These are phyloP conservation scores for Buceros bicornis DNA, from an alignment of 2,797 vertebrate genomes.

Conservation along the genomic window DNA sequence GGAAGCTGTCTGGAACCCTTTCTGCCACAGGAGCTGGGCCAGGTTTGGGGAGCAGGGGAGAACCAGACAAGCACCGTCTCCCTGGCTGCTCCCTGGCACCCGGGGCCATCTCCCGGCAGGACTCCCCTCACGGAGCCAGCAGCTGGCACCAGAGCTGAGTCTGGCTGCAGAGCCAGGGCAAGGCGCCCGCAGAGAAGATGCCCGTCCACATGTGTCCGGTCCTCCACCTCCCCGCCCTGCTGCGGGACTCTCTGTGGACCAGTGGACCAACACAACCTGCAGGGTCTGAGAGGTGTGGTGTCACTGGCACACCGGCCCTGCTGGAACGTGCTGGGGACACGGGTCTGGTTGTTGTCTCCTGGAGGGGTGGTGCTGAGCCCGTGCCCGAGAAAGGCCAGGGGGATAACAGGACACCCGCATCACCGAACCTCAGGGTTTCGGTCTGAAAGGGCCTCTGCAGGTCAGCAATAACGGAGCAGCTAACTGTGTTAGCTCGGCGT, in stretches of 20 bases:
- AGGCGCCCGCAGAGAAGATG: not conserved
- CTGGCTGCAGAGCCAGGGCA: not conserved
- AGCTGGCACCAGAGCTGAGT: not conserved
- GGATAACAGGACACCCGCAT: not conserved
- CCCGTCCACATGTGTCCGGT: fast-evolving
- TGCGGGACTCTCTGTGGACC: not conserved
- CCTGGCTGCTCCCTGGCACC: not conserved
- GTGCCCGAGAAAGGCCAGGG: not conserved
- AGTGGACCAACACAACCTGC: too few species aligned
- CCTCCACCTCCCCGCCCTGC: too few species aligned
- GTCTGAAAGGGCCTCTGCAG: not conserved
- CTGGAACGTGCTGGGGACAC: not conserved
- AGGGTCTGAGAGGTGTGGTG: not conserved
- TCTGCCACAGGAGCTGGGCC: not conserved
- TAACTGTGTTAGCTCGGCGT: fast-evolving
- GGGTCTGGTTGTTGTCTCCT: not conserved
- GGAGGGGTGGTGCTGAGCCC: not conserved
- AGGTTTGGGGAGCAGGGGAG: not conserved
- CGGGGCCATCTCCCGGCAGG: not conserved
- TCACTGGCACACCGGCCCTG: not conserved
- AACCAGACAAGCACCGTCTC: not conserved
- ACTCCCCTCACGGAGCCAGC: not conserved
- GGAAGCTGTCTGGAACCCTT: not conserved
- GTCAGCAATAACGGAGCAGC: not conserved
- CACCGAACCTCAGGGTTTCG: too few species aligned